phyloP scores from a whole-genome alignment of 2,888 invertebrate genomes.

The Megalurothrips usitatus region DNA sequence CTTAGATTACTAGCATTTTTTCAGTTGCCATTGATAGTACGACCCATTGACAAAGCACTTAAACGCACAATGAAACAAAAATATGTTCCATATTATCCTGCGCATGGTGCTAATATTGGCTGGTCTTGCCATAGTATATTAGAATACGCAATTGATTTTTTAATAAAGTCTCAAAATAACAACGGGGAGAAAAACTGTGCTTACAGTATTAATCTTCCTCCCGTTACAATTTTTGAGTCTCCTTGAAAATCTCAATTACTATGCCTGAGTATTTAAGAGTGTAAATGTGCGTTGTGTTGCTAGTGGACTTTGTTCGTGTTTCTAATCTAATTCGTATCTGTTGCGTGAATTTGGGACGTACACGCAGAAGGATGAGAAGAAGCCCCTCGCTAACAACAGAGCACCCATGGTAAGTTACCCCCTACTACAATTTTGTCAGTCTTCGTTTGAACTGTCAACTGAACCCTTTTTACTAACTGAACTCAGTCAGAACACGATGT shows the following conservation, averaged over 20 bases:
- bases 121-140: too few species aligned
- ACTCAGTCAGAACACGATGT: too few species aligned
- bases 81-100: too few species aligned
- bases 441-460: not conserved
- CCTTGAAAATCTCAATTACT: not conserved
- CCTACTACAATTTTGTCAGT: too few species aligned
- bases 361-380: constrained; percentile 15
- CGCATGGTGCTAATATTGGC: too few species aligned
- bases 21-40: not conserved
- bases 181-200: not conserved
- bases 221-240: not conserved
- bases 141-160: too few species aligned
- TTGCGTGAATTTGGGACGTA: constrained; percentile 11
- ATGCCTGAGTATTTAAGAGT: not conserved
- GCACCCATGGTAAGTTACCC: not conserved
- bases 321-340: not conserved
- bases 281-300: not conserved
- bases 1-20: not conserved
- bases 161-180: too few species aligned
- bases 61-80: too few species aligned
- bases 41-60: too few species aligned
- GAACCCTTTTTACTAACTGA: not conserved
- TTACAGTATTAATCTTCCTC: not conserved
- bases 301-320: not conserved
- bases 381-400: not conserved